phyloP scores from a whole-genome alignment of 2,113 vertebrate species.

The Halichoeres trimaculatus region DNA sequence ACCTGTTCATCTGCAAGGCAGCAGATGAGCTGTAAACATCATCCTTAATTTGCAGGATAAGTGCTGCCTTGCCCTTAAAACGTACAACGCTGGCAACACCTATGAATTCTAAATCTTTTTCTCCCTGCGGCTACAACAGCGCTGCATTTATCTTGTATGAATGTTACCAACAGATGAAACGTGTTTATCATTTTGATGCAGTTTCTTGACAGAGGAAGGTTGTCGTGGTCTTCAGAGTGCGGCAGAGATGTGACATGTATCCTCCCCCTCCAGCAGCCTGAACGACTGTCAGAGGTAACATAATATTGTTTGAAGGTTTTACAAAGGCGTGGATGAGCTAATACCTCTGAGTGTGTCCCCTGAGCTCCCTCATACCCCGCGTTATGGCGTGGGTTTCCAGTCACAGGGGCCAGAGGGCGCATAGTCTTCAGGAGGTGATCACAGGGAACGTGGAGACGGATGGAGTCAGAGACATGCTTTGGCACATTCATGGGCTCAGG shows the following conservation, averaged over 20 bases:
- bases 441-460: slow-evolving; percentile 44
- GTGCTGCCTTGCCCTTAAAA: slow-evolving; percentile 34
- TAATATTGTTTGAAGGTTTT: slow-evolving; percentile 39
- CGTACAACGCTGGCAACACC: slow-evolving; percentile 17
- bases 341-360: slow-evolving; percentile 26
- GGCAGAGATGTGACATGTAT: slow-evolving; percentile 44
- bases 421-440: slow-evolving; percentile 28
- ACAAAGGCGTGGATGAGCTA: slow-evolving; percentile 44
- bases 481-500: slow-evolving; percentile 62
- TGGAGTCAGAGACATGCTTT: slow-evolving; percentile 53
- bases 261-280: slow-evolving; percentile 29
- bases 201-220: slow-evolving; percentile 38
- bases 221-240: slow-evolving; percentile 39
- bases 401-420: slow-evolving; percentile 24
- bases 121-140: slow-evolving; percentile 28
- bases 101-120: slow-evolving; percentile 20
- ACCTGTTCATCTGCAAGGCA: slow-evolving; percentile 7
- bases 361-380: slow-evolving; percentile 14
- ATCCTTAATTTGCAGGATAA: slow-evolving; percentile 36
- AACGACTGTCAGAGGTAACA: slow-evolving; percentile 42
- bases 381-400: neutral
- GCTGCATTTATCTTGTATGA: slow-evolving; percentile 45
- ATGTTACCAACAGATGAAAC: slow-evolving; percentile 47
- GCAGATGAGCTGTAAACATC: slow-evolving; percentile 31
- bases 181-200: slow-evolving; percentile 64